These are phyloP conservation scores for Dynastes maya DNA, from an alignment of 2,888 invertebrate species.

Conservation along the genomic window DNA sequence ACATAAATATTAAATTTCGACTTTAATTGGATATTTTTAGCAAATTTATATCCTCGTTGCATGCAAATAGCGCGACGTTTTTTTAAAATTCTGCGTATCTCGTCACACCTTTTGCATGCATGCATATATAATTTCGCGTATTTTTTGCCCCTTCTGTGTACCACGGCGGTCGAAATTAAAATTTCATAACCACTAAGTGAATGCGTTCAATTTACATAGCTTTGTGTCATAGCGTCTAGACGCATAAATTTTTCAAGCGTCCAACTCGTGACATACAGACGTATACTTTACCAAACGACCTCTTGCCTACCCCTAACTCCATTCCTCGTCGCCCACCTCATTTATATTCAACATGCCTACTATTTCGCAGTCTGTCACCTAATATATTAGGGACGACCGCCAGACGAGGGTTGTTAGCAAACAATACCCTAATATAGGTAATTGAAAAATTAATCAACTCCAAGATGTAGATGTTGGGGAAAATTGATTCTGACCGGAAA, in stretches of 20 bases:
- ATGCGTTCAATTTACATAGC: conserved; percentile 5
- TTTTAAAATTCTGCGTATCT: neutral
- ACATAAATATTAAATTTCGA: too few species aligned
- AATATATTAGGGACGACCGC: too few species aligned
- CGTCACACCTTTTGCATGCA: neutral
- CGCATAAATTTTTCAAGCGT: conserved; percentile 1
- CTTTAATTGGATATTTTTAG: neutral
- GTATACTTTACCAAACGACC: neutral
- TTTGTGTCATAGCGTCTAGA: neutral
- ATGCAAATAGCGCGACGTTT: neutral
- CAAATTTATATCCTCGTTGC: neutral
- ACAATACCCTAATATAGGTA: too few species aligned
- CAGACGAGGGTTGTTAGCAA: too few species aligned
- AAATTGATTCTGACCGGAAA: too few species aligned
- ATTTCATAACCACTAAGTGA: conserved; percentile 1
- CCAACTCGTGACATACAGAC: neutral
- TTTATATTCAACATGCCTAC: too few species aligned
- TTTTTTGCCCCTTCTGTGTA: neutral
- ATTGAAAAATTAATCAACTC: too few species aligned
- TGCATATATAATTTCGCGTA: neutral
- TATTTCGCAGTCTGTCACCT: too few species aligned
- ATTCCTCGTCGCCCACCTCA: too few species aligned
- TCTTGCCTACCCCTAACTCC: too few species aligned
- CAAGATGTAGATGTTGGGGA: too few species aligned
- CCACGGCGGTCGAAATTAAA: neutral